Base-by-base conservation (phyloP, 2,797 vertebrate species). In the Leucoraja ocellata region DNA sequence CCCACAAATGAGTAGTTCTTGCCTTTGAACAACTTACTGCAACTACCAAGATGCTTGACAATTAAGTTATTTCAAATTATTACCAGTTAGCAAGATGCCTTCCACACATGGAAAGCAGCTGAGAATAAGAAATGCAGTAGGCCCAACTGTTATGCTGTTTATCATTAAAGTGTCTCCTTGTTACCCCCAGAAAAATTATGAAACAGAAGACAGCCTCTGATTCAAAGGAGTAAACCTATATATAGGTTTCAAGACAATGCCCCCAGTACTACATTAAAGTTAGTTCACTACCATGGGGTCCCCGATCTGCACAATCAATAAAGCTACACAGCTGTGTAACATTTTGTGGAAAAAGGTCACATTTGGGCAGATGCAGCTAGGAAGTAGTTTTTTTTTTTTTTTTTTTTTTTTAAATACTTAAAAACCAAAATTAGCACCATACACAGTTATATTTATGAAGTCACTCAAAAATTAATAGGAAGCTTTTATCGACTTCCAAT, bases 151-250 rank as follows among this genome's bases (percentile, higher is more conserved):
- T 32, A 0, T 68, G n/a, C 7, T 68, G 61, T 25, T 83, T 54
- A 28, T 58, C 80, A 83, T 83, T 32, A 68, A 88, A 74, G 90
- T 13, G 90, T 25, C 36, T 39, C 46, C 46, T 54, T 28, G 25
- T 21, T 54, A 54, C 23, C 39, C 68, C 90, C 0, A 13, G 71
- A 54, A 83, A 46, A 76, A 74, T 54, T 71, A 71, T 91, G 39
- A 92, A 92, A 4, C 71, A n/a, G 71, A 39, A 73, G 11, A 54
- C 23, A 92, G 76, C 36, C 39, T 91, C 90, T 1, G 36, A 92
- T 76, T 92, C 90, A 76, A 39, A 92, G 39, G 25, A 92, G 73
- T 92, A 74, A 92, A 92, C 90, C 71, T 92, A 76, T 54, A 92
- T 92, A 92, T 76, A 92, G 71, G 58, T 92, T 76, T 92, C 21